Evolutionary conservation across 2,113 vertebrate species (phyloP).

Genomic region (Drymodes brunneopygia): DNA sequence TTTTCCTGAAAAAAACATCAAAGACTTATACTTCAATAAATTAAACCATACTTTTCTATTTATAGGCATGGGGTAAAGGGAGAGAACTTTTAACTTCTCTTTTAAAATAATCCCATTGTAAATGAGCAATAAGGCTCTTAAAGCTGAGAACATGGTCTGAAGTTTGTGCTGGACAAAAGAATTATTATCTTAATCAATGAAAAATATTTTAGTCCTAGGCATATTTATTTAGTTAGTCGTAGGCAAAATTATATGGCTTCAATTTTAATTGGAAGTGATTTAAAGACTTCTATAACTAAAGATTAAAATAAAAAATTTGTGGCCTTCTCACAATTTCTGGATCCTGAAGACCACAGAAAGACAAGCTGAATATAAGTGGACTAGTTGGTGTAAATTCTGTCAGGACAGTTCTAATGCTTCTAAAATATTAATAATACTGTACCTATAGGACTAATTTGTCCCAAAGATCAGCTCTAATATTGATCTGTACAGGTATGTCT

Average conservation of each 20-base stretch:
- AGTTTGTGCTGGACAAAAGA: not conserved
- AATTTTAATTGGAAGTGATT: not conserved
- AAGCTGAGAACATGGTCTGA: not conserved
- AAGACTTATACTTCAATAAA: not conserved
- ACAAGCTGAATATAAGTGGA: not conserved
- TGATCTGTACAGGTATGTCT: not conserved
- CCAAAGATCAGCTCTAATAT: not conserved
- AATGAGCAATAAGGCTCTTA: not conserved
- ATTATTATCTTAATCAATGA: not conserved
- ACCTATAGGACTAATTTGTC: not conserved
- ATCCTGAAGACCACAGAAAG: not conserved
- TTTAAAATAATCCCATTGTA: not conserved
- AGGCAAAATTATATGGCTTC: not conserved
- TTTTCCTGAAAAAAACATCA: not conserved
- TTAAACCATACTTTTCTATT: not conserved
- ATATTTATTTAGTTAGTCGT: not conserved
- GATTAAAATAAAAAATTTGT: not conserved
- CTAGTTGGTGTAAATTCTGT: not conserved
- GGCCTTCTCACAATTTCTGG: not conserved
- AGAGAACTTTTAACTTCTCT: not conserved
- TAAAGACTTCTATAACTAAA: not conserved
- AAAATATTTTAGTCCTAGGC: not conserved
- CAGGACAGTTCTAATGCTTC: not conserved
- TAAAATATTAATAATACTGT: not conserved
- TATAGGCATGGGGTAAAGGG: not conserved